Evolutionary conservation across 2,888 invertebrate species (phyloP).

Genomic region (Altica lythri): DNA sequence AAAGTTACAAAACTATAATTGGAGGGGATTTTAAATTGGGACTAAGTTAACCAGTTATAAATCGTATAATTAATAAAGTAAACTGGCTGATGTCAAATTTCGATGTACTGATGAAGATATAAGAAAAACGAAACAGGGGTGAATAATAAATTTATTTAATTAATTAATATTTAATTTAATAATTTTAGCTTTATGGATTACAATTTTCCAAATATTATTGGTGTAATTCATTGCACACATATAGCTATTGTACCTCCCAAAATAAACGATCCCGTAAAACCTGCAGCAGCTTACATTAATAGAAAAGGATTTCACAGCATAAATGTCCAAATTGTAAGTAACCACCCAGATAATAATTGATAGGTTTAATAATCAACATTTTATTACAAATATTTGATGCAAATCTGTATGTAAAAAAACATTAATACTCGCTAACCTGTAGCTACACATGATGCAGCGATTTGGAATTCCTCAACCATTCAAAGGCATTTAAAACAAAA

Average conservation of each 20-base stretch:
- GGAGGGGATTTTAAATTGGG: no score
- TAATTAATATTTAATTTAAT: background rate
- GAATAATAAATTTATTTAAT: background rate
- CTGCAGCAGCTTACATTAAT: slow-evolving; percentile 4
- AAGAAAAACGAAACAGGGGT: slow-evolving; percentile 8
- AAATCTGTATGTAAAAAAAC: slow-evolving; percentile 1
- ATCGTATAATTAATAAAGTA: no score
- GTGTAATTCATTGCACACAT: slow-evolving; percentile 1
- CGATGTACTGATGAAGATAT: background rate
- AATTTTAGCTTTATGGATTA: slow-evolving; percentile 8
- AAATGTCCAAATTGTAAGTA: slow-evolving; percentile 3
- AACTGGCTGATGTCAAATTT: no score
- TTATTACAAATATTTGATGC: slow-evolving; percentile 2
- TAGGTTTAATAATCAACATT: background rate
- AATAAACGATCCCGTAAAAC: slow-evolving; percentile 1
- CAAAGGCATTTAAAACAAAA: background rate
- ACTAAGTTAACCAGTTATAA: no score
- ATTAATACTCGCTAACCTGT: slow-evolving; percentile 6
- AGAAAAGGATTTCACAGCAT: slow-evolving; percentile 11
- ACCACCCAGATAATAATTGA: background rate
- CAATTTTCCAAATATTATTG: slow-evolving; percentile 2
- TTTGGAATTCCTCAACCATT: background rate
- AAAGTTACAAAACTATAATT: no score
- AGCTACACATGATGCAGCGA: background rate
- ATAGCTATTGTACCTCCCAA: slow-evolving; percentile 1